These are phyloP conservation scores for Daktulosphaira vitifoliae DNA, from an alignment of 1,140 invertebrate species.

Conservation along the genomic window DNA sequence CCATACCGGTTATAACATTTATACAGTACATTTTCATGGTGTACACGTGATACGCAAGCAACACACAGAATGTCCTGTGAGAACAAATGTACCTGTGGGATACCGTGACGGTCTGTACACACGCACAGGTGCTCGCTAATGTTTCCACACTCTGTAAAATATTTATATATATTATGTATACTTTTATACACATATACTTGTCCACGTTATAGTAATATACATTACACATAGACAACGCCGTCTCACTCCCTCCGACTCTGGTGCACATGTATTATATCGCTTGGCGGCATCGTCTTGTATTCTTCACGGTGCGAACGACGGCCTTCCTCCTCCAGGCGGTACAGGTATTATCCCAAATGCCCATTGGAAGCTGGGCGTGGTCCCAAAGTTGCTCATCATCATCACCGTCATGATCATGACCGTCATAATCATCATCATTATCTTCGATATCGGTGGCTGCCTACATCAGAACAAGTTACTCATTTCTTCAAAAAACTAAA, in stretches of 20 bases:
- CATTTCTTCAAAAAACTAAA: slow-evolving; percentile 10
- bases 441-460: not conserved
- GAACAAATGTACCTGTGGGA: slow-evolving; percentile 18
- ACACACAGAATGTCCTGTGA: slow-evolving; percentile 1
- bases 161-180: not conserved
- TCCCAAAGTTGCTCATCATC: slow-evolving; percentile 31
- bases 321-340: slow-evolving; percentile 30
- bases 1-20: too few species aligned
- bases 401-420: slow-evolving; percentile 1
- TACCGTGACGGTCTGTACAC: slow-evolving; percentile 5
- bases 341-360: slow-evolving; percentile 27
- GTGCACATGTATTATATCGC: not conserved
- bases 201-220: too few species aligned
- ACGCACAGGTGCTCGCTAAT: slow-evolving; percentile 21
- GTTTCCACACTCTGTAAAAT: slow-evolving; percentile 1
- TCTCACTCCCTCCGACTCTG: not conserved
- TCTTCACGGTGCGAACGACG: not conserved
- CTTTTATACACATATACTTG: not conserved
- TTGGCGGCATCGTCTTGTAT: slow-evolving; percentile 6
- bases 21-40: too few species aligned
- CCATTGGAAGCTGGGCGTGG: slow-evolving; percentile 32
- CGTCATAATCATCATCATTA: not conserved
- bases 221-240: not conserved
- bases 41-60: not conserved
- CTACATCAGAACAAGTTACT: not conserved